Evolutionary conservation across 64 coral and sea anemone species (phyloP).

Genomic region (Stylophora pistillata): DNA sequence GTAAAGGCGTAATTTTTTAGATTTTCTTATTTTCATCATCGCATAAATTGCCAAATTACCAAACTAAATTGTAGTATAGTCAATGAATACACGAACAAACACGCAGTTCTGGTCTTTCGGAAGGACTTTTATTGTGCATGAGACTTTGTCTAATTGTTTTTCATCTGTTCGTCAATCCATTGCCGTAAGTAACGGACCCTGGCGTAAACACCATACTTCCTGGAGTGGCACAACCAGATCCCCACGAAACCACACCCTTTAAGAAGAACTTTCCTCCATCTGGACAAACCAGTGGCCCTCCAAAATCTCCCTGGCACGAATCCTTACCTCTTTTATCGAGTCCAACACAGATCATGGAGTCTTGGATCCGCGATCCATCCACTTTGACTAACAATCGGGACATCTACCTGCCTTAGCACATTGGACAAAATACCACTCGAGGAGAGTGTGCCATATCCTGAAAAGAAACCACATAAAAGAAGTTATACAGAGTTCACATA

Average conservation of each 20-base stretch:
- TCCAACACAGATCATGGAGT: conserved; percentile 19
- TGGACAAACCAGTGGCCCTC: conserved; percentile 37
- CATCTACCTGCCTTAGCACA: no score
- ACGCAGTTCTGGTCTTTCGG: no score
- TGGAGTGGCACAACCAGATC: conserved; percentile 12
- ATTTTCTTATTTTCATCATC: no score
- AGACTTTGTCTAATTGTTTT: no score
- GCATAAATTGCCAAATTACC: no score
- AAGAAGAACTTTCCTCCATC: conserved; percentile 4
- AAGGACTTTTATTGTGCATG: no score
- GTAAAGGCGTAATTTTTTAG: no score
- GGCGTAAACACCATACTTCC: conserved; percentile 8
- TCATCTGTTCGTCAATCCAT: conserved; percentile 12
- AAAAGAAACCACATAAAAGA: not conserved
- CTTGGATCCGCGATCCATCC: not conserved
- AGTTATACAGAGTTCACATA: no score
- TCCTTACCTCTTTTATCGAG: not conserved
- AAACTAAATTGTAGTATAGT: no score
- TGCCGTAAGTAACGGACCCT: not conserved
- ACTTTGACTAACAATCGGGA: no score
- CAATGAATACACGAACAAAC: no score
- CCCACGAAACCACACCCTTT: conserved; percentile 20
- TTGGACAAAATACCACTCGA: not conserved
- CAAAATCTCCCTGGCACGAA: conserved; percentile 37
- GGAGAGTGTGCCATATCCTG: conserved; percentile 50